Base-by-base conservation (phyloP, 2,113 vertebrate genomes). In the Aleadryas rufinucha region DNA sequence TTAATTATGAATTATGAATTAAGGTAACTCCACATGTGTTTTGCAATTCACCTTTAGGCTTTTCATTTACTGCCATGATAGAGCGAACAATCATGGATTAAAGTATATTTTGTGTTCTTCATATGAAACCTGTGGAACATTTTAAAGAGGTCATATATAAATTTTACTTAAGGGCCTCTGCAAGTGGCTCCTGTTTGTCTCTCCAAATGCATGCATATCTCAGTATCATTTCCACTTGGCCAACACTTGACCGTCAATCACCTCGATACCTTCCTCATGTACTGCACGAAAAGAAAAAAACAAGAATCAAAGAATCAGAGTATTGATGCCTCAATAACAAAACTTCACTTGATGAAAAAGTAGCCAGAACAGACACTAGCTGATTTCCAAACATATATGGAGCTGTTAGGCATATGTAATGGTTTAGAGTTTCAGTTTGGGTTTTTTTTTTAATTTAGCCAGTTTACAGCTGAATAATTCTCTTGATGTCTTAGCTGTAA, bases 181-280 rank as follows among this genome's bases (percentile, higher is more conserved):
- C 7, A 68, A 50, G 8, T 45, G 19, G 3, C 10, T 78, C 6
- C 16, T 7, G 1, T 47, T 71, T 2, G 2, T 70, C 7, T 71
- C 23, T 50, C 19, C 71, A 68, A 64, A 30, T 4, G 0, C 33
- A n/a, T 66, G 5, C 14, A 16, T 44, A 31, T 35, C n/a, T 17
- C 6, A 2, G 9, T 13, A 49, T 18, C 5, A 22, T 42, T 84
- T 42, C 21, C 24, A 44, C 7, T n/a, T 56, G 18, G 23, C 33
- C 13, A 61, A 31, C 22, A 52, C 4, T 20, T 31, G 44, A 7
- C 5, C 17, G 16, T 39, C 1, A 6, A 54, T 68, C n/a, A 47
- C 6, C 15, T 57, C 0, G 0, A 11, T 35, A 31, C 3, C 3
- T 63, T 63, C 27, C n/a, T 57, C 6, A 9, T 17, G 6, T 27